Evolutionary conservation across 2,888 invertebrate genomes (phyloP), one percentile per base, ranked within the genome.

Genomic region (Ischnus inquisitorius): DNA sequence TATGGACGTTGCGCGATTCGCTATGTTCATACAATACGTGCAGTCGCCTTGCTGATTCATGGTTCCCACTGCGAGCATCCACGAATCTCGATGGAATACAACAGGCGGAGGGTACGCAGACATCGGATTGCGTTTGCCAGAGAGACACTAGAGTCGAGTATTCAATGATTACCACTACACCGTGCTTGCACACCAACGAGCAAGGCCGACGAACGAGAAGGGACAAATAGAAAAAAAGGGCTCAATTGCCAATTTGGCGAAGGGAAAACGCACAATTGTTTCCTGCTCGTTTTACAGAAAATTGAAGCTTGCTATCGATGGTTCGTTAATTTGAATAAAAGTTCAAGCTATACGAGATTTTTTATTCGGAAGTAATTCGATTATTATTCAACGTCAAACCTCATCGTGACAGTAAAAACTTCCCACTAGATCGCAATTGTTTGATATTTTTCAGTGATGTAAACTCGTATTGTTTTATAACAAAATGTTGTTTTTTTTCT

Each of bases 141-240:
- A 83, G 51, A 82, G 74, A 83, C 69, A 83, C 81, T 62, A 60
- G 77, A 76, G 85, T 82, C 82, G 86, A 85, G 77, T 69, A 84
- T 85, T 87, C 87, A 68, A 83, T 83, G 79, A 83, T 83, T 80
- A 67, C 76, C 79, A 62, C 34, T 68, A 51, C 69, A 64, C 69
- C 43, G 64, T 75, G 8, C 34, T 75, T 69, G 72, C 68, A 64
- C 77, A 65, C 71, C 74, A 80, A 80, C 77, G 64, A 74, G 46
- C 74, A 54, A 46, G 67, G 67, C 54, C 67, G 64, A 22, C 67
- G 43, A 80, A 69, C 71, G 65, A 60, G 76, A 67, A 72, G 60
- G 19, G 60, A 71, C 48, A 34, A 10, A 57, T n/a, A 75, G 64
- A 41, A 64, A 34, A 51, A 51, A 79, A 28, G 6, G 16, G 2